Conservation (phyloP, 2,888 invertebrate genomes). For the Parnassius smintheus region DNA sequence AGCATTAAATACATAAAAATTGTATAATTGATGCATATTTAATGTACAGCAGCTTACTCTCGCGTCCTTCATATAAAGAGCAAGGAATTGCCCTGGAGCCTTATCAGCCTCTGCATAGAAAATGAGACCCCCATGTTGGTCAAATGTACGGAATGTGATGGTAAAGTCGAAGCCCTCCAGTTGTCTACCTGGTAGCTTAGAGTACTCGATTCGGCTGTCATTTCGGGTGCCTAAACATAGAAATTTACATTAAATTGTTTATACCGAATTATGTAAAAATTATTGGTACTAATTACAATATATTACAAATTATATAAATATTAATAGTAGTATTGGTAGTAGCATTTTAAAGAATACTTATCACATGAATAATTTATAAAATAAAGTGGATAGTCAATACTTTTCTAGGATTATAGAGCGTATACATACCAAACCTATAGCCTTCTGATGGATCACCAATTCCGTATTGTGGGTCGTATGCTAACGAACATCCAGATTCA, state of each 20-base stretch:
- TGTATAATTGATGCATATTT: not conserved
- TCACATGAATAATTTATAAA: no score
- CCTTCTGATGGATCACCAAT: slow-evolving; percentile 77
- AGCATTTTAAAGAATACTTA: no score
- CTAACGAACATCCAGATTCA: slow-evolving; percentile 75
- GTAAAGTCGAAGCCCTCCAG: slow-evolving; percentile 87
- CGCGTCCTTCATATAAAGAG: slow-evolving; percentile 88
- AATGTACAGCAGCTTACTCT: slow-evolving; percentile 68
- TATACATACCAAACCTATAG: slow-evolving; percentile 83
- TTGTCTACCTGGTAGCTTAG: slow-evolving; percentile 81
- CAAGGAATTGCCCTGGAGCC: slow-evolving; percentile 85
- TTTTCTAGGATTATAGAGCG: no score
- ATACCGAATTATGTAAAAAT: no score
- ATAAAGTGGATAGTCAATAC: no score
- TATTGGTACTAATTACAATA: no score
- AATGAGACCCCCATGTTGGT: slow-evolving; percentile 88
- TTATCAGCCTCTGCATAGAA: slow-evolving; percentile 87
- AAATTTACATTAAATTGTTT: no score
- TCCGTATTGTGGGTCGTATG: slow-evolving; percentile 69
- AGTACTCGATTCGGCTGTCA: slow-evolving; percentile 88
- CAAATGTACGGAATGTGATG: slow-evolving; percentile 88
- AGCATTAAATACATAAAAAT: not conserved
- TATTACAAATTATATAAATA: no score
- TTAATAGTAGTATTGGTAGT: no score
- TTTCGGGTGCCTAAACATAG: slow-evolving; percentile 80